phyloP scores from a whole-genome alignment of 2,113 vertebrate species.

The Peromyscus polionotus region DNA sequence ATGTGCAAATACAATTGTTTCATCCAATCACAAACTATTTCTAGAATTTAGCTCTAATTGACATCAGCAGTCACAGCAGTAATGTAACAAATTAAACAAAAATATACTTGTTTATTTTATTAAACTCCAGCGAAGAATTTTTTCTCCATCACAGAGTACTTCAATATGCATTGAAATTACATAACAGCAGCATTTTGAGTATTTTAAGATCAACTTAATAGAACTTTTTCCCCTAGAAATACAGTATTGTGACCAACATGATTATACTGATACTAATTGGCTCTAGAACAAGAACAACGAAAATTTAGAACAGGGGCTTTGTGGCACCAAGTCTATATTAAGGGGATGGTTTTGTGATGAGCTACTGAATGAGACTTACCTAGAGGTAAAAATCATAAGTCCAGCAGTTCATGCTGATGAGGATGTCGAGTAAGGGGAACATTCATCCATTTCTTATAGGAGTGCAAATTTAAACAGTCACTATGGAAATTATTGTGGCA shows the following conservation, averaged over 20 bases:
- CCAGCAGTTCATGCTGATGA: not conserved
- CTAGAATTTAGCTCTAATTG: slow-evolving; percentile 13
- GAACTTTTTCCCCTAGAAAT: slow-evolving; percentile 69
- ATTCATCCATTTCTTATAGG: not conserved
- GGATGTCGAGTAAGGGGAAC: not conserved
- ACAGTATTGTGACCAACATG: slow-evolving; percentile 82
- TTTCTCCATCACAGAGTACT: not conserved
- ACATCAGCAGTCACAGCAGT: not conserved
- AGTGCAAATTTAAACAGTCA: not conserved
- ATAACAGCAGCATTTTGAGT: slow-evolving; percentile 23
- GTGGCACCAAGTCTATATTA: slow-evolving; percentile 68
- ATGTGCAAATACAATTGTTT: not conserved
- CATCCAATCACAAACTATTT: not conserved
- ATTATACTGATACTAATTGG: slow-evolving; percentile 71
- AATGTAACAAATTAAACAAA: slow-evolving; percentile 34
- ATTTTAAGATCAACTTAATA: slow-evolving; percentile 53
- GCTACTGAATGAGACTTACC: slow-evolving; percentile 46
- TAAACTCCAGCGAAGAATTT: not conserved
- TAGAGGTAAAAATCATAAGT: slow-evolving; percentile 58
- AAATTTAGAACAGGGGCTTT: slow-evolving; percentile 65
- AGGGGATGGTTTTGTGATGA: slow-evolving; percentile 78
- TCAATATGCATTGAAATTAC: not conserved
- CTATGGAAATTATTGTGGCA: not conserved
- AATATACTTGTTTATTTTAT: not conserved
- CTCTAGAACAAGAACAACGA: slow-evolving; percentile 75